These are phyloP conservation scores for Leptonema lineaticorne DNA, from an alignment of 1,140 invertebrate species.

Conservation along the genomic window DNA sequence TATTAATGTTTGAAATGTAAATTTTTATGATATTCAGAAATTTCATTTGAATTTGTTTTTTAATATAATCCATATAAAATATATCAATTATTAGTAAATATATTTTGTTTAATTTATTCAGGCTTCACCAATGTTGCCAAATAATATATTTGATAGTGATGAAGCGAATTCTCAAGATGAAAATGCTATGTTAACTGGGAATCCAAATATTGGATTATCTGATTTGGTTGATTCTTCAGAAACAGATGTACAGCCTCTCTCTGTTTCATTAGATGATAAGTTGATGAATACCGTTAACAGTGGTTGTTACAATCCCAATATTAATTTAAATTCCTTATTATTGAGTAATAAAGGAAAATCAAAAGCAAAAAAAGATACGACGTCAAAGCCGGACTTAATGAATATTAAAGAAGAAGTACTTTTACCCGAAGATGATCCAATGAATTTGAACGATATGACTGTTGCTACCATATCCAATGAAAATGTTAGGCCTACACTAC, in stretches of 20 bases:
- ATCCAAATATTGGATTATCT: conserved; percentile 34
- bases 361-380: conserved; percentile 44
- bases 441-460: conserved; percentile 54
- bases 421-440: conserved; percentile 45
- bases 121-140: conserved; percentile 30
- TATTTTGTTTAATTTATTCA: not conserved
- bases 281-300: conserved; percentile 28
- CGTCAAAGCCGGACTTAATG: conserved; percentile 42
- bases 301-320: conserved; percentile 43
- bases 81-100: too few species aligned
- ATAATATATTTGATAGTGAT: conserved; percentile 37
- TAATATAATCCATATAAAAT: too few species aligned
- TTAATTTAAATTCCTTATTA: conserved; percentile 48
- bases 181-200: conserved; percentile 18
- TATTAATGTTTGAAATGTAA: too few species aligned
- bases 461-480: conserved; percentile 52
- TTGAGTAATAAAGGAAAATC: conserved; percentile 31
- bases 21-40: too few species aligned
- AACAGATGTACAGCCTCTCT: not conserved
- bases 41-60: too few species aligned
- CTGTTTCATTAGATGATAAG: not conserved
- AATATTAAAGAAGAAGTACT: conserved; percentile 54
- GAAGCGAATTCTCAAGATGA: conserved; percentile 38
- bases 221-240: conserved; percentile 43
- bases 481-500: conserved; percentile 38